Evolutionary conservation across 1,140 invertebrate genomes (phyloP), one percentile per base, ranked within the genome.

Genomic region (Lepidostoma basale): DNA sequence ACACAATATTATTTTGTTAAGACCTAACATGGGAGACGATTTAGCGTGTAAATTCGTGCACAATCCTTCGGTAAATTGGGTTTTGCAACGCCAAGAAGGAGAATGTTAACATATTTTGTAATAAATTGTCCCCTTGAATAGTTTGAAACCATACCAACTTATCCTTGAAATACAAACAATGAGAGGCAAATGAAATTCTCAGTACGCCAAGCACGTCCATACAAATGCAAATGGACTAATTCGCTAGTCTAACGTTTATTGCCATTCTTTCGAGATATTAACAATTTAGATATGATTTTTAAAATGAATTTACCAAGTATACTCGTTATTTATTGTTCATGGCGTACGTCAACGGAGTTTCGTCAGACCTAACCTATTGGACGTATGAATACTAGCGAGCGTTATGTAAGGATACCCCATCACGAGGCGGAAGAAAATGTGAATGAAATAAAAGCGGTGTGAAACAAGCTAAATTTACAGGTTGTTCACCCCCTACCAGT

Each of bases 401-500:
- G 54, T 67, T 67, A 67, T 67, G 64, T 67, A 67, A 67, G 62
- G 26, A 67, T 47, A 14, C 23, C 58, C 33, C 49, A n/a, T 14
- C 23, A 5, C 23, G 18, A 23, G 16, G 65, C 52, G 56, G 36
- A 54, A 60, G 56, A 44, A 60, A 67, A 36, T 40, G 28, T 22
- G 65, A 67, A 67, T 49, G 54, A 67, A 59, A 67, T 59, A 14
- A 47, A 65, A 47, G 6, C 56, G 22, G 42, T 12, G 36, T n/a
- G 58, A 62, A 44, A 63, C 16, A 16, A 49, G 44, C 25, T 25
- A 4, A 47, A 47, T 65, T 58, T 45, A 49, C 59, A 83, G 79
- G 78, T 80, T 79, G 75, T 81, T 81, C 56, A 59, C 56, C 81
- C 81, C 81, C 81, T 81, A 81, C 81, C 79, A 78, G 76, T 77